Evolutionary conservation across 1,140 invertebrate genomes (phyloP).

Genomic region (Drosophila fuyamai): DNA sequence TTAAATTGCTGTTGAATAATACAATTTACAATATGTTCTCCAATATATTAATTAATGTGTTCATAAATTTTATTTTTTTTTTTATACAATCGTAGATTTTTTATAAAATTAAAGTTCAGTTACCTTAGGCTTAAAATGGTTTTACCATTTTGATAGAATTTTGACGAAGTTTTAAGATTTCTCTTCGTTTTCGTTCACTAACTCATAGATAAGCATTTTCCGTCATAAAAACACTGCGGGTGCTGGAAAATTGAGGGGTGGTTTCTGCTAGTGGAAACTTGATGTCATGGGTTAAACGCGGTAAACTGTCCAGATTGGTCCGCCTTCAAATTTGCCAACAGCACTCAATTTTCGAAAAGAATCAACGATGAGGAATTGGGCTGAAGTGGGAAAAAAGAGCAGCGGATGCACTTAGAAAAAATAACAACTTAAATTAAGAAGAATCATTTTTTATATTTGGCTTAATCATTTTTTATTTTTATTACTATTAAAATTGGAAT

Average conservation of each 20-base stretch:
- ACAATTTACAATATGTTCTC: too few relatives aligned
- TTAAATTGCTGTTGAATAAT: neutral
- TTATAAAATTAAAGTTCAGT: too few relatives aligned
- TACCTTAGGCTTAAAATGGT: too few relatives aligned
- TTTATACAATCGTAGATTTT: too few relatives aligned
- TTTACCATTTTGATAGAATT: neutral
- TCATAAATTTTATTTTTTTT: too few relatives aligned
- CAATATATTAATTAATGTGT: too few relatives aligned
- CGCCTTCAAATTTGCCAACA: slow-evolving; percentile 26
- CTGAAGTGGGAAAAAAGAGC: slow-evolving; percentile 12
- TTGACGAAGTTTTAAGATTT: neutral
- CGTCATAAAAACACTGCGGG: slow-evolving; percentile 27
- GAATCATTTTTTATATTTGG: too few relatives aligned
- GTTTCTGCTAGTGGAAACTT: neutral
- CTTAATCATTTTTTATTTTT: neutral
- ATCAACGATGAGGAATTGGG: slow-evolving; percentile 23
- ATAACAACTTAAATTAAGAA: too few relatives aligned
- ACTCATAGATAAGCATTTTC: slow-evolving; percentile 60
- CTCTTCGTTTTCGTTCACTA: slow-evolving; percentile 16
- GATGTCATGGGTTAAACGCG: slow-evolving; percentile 6
- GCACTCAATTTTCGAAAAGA: slow-evolving; percentile 30
- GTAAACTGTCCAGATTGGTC: slow-evolving; percentile 31
- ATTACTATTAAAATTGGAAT: neutral
- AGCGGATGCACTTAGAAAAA: slow-evolving; percentile 7
- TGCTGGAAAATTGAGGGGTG: slow-evolving; percentile 3